These are phyloP conservation scores for Phymorhynchus buccinoides DNA, from an alignment of 1,140 invertebrate genomes.

Conservation along the genomic window DNA sequence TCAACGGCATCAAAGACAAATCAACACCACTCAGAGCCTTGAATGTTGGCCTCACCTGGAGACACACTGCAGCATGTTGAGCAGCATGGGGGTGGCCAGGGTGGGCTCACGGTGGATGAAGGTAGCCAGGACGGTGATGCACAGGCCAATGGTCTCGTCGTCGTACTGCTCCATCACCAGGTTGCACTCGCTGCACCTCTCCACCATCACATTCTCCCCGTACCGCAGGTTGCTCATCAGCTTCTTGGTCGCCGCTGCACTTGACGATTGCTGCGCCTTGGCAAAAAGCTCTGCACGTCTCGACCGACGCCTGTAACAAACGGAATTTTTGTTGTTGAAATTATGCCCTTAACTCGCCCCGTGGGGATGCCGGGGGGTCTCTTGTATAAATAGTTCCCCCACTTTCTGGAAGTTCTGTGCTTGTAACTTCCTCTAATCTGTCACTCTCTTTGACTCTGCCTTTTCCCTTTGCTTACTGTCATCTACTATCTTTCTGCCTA, in stretches of 20 bases:
- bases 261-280: conserved; percentile 48
- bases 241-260: conserved; percentile 48
- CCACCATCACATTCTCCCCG: conserved; percentile 67
- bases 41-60: conserved; percentile 84
- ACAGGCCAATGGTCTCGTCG: conserved; percentile 95
- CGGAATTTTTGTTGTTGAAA: no score
- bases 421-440: no score
- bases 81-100: conserved; percentile 91
- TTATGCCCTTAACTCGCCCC: no score
- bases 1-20: conserved; percentile 31
- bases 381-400: no score
- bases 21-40: no score
- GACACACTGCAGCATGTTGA: conserved; percentile 89
- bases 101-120: conserved; percentile 96
- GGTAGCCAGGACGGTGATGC: conserved; percentile 93
- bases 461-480: no score
- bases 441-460: no score
- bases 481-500: no score
- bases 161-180: conserved; percentile 92
- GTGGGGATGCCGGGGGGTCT: no score
- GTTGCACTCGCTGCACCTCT: conserved; percentile 75
- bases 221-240: conserved; percentile 49
- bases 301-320: conserved; percentile 54
- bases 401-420: no score
- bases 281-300: conserved; percentile 66